Evolutionary conservation across 92 coral and sea anemone species (phyloP), one percentile per base, ranked within the genome.

Genomic region (Blastomussa wellsi): DNA sequence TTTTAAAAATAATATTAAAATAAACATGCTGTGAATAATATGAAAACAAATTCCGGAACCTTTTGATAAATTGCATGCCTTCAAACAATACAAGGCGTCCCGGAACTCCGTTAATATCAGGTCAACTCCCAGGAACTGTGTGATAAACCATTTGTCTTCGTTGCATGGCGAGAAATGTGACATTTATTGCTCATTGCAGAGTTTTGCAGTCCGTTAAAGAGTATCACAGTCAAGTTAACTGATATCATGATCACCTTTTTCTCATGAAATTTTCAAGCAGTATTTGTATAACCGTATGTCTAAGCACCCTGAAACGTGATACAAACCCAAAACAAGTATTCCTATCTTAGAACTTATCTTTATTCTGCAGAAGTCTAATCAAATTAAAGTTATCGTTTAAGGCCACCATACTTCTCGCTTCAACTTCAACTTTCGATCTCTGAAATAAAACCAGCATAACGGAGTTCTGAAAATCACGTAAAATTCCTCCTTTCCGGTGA

Each of bases 31-130:
- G 26, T 17, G 44, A 70, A 70, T 19, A 33, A 17, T 15, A 36
- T 2, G 29, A 70, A 36, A 82, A 82, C 78, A 82, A 72, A 72
- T 53, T 53, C 71, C 78, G 86, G 86, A 82, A 82, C 78, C 39
- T 39, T 16, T 28, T 36, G 67, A 52, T 82, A 70, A 70, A 33
- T 37, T 38, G 75, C 41, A 70, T 1, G 11, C 15, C 44, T 35
- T 26, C 16, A 19, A 10, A 70, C 48, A 70, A 82, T 20, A 60
- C 19, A 52, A 57, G 59, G 41, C 72, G 55, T 28, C 20, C 17
- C 22, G 75, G 44, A 70, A 36, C 47, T 33, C 68, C 33, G 5
- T 9, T 13, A 48, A 32, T 49, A 49, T 41, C 67, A 8, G 26
- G 69, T 72, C 14, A 36, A 51, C 86, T 33, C 78, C 78, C 60